Base-by-base conservation (phyloP, 2,888 invertebrate genomes). In the Biston betularia region DNA sequence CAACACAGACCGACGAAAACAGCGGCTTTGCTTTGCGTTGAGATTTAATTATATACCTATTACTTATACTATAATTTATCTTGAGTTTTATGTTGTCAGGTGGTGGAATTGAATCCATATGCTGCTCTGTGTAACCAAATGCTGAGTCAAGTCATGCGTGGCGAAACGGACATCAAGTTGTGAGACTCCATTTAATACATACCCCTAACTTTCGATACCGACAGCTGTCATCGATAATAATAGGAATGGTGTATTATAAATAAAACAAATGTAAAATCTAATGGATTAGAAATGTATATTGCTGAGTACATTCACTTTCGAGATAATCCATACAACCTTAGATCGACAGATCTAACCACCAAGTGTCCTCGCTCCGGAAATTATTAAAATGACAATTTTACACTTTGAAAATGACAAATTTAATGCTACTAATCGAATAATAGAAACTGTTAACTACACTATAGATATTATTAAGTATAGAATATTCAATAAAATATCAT, bases 91-190 rank as follows among this genome's bases (percentile, higher is more conserved):
- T 33, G 2, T 44, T 44, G 42, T 34, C 93, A 97, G 96, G 92
- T 98, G 59, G 96, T 98, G 5, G 96, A 97, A 82, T 86, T 98
- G 83, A 99, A 99, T 90, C 98, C 99, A 0, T 99, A 98, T 85
- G 98, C 99, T 5, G 98, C 98, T 0, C 95, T 99, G 60, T 99
- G 99, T 89, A 99, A 99, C 89, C 97, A 98, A 89, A 98, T 99
- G 98, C 92, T 98, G 64, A 94, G 95, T 60, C 96, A 98, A 89
- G 97, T 97, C 50, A 96, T 97, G 91, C 92, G 94, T 69, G 92
- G 92, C 1, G 91, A 92, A 35, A 87, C 85, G 82, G 78, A 93
- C 62, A 87, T 93, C 62, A 89, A 87, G 75, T 70, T 92, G 66
- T 89, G 42, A 61, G 38, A 38, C 6, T 38, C 8, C 40, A 34